Evolutionary conservation across 2,797 vertebrate genomes (phyloP).

Genomic region (Iguana delicatissima): DNA sequence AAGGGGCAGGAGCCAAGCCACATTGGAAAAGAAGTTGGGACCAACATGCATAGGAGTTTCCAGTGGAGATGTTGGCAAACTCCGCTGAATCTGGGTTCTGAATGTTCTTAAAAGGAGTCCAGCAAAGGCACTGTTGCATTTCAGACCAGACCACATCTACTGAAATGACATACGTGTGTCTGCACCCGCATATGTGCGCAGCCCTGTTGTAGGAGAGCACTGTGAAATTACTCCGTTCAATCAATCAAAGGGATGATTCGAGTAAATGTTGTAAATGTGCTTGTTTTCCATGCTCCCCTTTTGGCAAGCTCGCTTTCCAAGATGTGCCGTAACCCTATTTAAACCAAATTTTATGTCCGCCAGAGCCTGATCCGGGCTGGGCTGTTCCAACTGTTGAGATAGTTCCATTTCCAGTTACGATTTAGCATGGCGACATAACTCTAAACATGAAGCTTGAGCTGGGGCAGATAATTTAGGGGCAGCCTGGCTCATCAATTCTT

Average conservation of each 20-base stretch:
- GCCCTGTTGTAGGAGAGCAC: too few relatives aligned
- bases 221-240: too few relatives aligned
- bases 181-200: too few relatives aligned
- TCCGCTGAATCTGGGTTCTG: neutral
- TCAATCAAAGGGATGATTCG: neutral
- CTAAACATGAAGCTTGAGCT: neutral
- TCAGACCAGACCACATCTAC: too few relatives aligned
- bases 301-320: neutral
- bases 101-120: neutral
- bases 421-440: neutral
- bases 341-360: neutral
- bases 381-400: neutral
- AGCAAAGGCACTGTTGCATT: neutral
- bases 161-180: too few relatives aligned
- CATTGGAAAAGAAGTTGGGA: constrained; percentile 1
- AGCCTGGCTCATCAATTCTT: constrained; percentile 28
- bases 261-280: neutral
- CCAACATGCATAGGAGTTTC: neutral
- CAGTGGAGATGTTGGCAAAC: neutral
- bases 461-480: constrained; percentile 28
- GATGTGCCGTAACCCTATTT: neutral
- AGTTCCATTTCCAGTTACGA: neutral
- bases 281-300: neutral
- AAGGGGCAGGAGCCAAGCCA: neutral
- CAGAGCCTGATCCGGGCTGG: neutral